phyloP scores from a whole-genome alignment of 2,113 vertebrate genomes.

The Actinemys pallida region DNA sequence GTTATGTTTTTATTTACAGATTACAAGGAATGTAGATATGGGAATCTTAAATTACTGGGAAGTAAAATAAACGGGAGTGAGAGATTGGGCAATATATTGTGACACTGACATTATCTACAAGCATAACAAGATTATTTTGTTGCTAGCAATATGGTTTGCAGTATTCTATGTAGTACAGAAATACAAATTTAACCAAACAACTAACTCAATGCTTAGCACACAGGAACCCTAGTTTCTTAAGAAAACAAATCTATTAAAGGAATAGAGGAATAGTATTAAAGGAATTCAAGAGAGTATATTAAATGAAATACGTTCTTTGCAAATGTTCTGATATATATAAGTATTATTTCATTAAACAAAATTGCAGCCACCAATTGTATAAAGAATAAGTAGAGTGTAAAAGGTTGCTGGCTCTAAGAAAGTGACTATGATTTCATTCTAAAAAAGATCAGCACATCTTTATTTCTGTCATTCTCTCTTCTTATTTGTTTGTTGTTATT shows the following conservation, averaged over 20 bases:
- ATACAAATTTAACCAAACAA: background rate
- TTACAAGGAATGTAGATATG: background rate
- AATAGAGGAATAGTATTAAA: background rate
- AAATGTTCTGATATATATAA: background rate
- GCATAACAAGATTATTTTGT: background rate
- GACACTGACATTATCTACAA: background rate
- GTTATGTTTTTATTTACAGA: background rate
- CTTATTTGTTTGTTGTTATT: background rate
- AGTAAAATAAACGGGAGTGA: background rate
- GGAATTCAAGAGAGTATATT: background rate
- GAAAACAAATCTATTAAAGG: background rate
- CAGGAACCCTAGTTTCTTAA: rapidly evolving
- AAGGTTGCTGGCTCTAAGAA: background rate
- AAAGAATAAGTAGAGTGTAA: background rate
- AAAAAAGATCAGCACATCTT: background rate
- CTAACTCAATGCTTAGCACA: rapidly evolving
- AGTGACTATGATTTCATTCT: background rate
- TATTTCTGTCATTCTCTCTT: background rate
- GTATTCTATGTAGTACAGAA: background rate
- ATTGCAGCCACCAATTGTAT: background rate
- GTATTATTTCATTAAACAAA: background rate
- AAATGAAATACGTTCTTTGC: background rate
- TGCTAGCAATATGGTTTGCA: background rate
- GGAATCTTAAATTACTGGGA: background rate
- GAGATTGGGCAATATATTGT: background rate